A percentile compares a stretch with the other conserved stretches of the same genome.
phyloP scores from a whole-genome alignment of 2,113 vertebrate genomes.

The Sciurus niger region DNA sequence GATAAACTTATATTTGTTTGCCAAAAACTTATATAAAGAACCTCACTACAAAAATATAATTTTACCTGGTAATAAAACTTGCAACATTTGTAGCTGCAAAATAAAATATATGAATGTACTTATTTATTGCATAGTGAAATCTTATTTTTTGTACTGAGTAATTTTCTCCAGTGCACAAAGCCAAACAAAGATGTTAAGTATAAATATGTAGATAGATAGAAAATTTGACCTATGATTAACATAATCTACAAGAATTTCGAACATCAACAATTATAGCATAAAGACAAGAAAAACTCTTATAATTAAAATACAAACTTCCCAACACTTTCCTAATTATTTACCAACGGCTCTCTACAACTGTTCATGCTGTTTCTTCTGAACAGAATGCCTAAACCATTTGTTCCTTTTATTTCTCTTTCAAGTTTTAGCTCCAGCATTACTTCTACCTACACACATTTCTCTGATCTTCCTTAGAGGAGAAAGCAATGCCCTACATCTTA shows the following conservation, averaged over 20 bases:
- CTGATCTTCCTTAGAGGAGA: not conserved
- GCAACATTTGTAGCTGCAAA: not conserved
- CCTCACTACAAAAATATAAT: not conserved
- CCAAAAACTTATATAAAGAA: conserved; percentile 7
- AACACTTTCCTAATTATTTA: not conserved
- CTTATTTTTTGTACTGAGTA: not conserved
- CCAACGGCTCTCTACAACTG: not conserved
- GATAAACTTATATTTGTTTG: not conserved
- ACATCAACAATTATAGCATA: not conserved
- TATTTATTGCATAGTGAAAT: not conserved
- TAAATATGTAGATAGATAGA: not conserved
- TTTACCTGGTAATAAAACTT: not conserved
- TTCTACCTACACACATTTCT: not conserved
- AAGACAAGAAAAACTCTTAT: not conserved
- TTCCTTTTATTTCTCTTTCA: not conserved
- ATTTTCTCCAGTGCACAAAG: not conserved
- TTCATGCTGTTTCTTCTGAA: not conserved
- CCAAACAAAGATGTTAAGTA: not conserved
- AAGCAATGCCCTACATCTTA: not conserved
- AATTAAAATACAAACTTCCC: not conserved
- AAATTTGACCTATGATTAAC: not conserved
- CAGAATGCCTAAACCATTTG: not conserved
- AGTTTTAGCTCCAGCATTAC: not conserved
- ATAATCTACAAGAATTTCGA: not conserved
- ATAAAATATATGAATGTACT: not conserved